phyloP scores from a whole-genome alignment of 1,140 invertebrate species.

The Zaprionus davidi region DNA sequence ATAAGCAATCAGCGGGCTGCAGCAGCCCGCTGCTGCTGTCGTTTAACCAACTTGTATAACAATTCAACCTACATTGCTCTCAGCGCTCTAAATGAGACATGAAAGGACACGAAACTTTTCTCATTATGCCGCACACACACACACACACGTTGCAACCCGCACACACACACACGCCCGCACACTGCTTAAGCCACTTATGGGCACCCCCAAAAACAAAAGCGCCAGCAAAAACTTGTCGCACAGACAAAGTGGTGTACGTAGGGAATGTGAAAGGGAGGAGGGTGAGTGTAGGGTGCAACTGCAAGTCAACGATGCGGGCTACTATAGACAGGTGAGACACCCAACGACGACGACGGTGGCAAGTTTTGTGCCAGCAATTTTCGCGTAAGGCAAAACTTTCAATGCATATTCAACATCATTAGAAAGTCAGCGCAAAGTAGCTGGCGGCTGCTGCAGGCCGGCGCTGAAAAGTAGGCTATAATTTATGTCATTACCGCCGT shows the following conservation, averaged over 20 bases:
- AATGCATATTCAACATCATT: constrained; percentile 81
- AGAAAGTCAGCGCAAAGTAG: constrained; percentile 78
- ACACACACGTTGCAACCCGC: background rate
- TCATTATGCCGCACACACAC: constrained; percentile 60
- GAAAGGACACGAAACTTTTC: constrained; percentile 74
- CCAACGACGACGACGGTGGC: constrained; percentile 27
- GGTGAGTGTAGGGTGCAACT: background rate
- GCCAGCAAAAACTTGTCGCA: constrained; percentile 29
- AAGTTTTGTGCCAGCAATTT: constrained; percentile 63
- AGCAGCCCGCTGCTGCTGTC: constrained; percentile 37
- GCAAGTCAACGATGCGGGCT: constrained; percentile 30
- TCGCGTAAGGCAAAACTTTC: constrained; percentile 69
- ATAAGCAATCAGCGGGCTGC: constrained; percentile 3
- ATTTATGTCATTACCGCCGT: constrained; percentile 54
- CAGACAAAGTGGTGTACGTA: background rate
- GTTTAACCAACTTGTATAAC: constrained; percentile 47
- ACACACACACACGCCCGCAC: constrained; percentile 10
- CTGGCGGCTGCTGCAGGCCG: constrained; percentile 25
- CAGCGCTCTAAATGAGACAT: constrained; percentile 72
- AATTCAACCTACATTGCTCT: constrained; percentile 56
- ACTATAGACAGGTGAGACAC: constrained; percentile 31
- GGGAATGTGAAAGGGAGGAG: background rate
- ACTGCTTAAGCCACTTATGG: constrained; percentile 50
- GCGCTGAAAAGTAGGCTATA: constrained; percentile 59
- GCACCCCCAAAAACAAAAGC: constrained; percentile 38